Percentiles rank a stretch among this genome's conserved stretches.
phyloP scores from a whole-genome alignment of 2,113 vertebrate genomes.

The Chroicocephalus ridibundus region DNA sequence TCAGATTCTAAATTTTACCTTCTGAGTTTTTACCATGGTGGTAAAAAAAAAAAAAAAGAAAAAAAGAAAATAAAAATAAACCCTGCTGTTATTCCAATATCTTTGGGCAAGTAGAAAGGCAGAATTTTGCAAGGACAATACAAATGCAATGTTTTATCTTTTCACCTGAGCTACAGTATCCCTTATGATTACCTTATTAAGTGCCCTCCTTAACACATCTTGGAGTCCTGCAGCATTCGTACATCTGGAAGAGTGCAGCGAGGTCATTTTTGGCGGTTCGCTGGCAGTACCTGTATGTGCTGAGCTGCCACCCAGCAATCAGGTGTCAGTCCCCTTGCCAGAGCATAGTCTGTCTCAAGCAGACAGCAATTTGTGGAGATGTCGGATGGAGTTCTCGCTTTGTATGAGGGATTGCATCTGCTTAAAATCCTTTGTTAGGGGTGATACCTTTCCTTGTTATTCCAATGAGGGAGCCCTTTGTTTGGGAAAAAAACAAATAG shows the following conservation, averaged over 20 bases:
- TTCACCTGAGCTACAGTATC: background rate
- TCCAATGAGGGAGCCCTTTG: background rate
- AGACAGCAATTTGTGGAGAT: background rate
- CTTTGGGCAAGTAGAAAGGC: background rate
- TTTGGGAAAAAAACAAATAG: background rate
- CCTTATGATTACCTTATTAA: background rate
- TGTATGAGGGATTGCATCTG: background rate
- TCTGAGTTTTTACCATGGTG: background rate
- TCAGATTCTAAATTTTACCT: background rate
- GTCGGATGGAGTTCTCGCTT: background rate
- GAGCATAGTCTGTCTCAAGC: background rate
- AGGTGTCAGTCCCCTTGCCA: background rate
- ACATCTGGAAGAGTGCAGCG: background rate
- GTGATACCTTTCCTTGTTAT: background rate
- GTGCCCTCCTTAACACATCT: background rate
- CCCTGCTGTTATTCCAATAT: background rate
- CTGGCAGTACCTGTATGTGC: background rate
- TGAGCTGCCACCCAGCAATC: background rate
- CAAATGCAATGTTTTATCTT: background rate
- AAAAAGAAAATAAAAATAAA: background rate
- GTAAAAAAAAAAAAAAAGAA: accelerated
- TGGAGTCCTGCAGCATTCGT: background rate
- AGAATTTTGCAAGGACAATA: background rate
- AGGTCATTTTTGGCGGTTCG: background rate
- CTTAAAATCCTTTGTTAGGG: background rate